phyloP scores from a whole-genome alignment of 2,797 vertebrate species.

The Smutsia gigantea region DNA sequence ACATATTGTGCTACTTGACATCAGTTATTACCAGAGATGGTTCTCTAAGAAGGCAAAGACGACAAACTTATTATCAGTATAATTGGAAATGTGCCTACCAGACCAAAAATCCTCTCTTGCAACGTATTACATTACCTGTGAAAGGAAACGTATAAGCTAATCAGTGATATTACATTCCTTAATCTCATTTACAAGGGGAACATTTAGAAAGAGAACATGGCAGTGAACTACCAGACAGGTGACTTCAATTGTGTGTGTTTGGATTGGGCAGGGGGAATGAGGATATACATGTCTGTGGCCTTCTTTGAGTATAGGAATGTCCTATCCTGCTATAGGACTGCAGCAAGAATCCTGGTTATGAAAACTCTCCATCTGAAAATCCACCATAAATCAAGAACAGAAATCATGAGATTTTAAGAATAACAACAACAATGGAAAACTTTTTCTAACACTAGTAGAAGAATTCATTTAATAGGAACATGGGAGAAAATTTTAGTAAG shows the following conservation, averaged over 20 bases:
- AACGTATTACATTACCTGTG: neutral
- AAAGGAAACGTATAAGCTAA: neutral
- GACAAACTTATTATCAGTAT: neutral
- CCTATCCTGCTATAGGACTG: neutral
- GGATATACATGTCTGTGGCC: neutral
- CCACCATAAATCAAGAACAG: neutral
- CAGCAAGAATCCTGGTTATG: neutral
- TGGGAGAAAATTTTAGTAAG: neutral
- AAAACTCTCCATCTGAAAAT: neutral
- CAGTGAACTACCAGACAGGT: neutral
- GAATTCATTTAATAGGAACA: neutral
- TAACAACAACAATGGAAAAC: neutral
- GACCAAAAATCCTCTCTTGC: conserved; percentile 6
- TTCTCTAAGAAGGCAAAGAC: neutral
- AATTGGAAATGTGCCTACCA: neutral
- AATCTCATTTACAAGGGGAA: neutral
- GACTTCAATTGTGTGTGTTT: neutral
- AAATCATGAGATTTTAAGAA: conserved; percentile 2
- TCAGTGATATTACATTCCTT: neutral
- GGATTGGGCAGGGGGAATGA: neutral
- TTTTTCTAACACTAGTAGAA: neutral
- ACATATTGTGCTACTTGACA: neutral
- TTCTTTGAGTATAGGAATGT: neutral
- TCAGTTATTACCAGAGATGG: neutral
- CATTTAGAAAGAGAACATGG: neutral